Evolutionary conservation across 2,888 invertebrate genomes (phyloP), one percentile per base, ranked within the genome.

Genomic region (Entomobrya multifasciata): DNA sequence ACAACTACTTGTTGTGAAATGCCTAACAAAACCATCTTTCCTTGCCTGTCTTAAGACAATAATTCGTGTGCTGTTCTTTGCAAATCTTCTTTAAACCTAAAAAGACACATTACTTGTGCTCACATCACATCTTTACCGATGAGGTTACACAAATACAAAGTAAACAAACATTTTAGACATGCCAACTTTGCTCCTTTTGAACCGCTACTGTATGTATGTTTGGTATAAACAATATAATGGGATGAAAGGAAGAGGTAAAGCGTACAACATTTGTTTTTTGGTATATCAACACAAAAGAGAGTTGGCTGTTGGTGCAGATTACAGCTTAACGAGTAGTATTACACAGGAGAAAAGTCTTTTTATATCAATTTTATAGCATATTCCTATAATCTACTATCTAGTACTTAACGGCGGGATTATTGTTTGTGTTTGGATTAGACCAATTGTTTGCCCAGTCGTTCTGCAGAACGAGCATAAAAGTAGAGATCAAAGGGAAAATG

Each of bases 401-500:
- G 30, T n/a, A n/a, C n/a, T n/a, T n/a, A n/a, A n/a, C n/a, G n/a
- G n/a, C n/a, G n/a, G 62, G 62, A 62, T 77, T 44, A 47, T 79
- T 65, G 47, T 79, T 79, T 79, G 30, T 27, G 49, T 30, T 65
- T 41, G 79, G 79, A 79, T 79, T 79, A 79, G 67, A 52, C 79
- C 60, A 47, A 49, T 79, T 79, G 67, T 79, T 79, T 79, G 55
- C 79, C 17, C 13, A 60, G 30, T 17, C 47, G 79, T 79, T 65
- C 20, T 57, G 25, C 3, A 74, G 22, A 11, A 27, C 15, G 15
- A 74, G 44, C 13, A 72, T 41, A 79, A 65, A 79, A 79, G 60
- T 17, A 70, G 55, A 80, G 67, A 80, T 80, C 80, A 80, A 80
- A 80, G 49, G 36, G 55, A 44, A 80, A 80, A 80, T 80, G 80